These are phyloP conservation scores for Drosophila pseudotalamancana DNA, from an alignment of 2,888 invertebrate genomes.

Conservation along the genomic window DNA sequence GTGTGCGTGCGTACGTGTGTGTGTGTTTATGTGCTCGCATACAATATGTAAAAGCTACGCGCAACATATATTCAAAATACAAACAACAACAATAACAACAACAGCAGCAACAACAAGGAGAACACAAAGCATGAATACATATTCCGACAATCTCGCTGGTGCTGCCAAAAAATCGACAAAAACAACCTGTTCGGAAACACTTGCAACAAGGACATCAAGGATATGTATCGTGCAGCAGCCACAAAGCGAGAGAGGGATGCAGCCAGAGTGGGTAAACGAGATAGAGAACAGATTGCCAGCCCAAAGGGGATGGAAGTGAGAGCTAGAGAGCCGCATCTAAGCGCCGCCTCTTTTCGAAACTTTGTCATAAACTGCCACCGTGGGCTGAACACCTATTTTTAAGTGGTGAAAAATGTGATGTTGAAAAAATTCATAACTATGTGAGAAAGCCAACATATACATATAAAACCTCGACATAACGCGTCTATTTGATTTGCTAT, in stretches of 20 bases:
- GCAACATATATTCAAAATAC: slow-evolving; percentile 79
- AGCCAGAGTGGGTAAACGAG: slow-evolving; percentile 41
- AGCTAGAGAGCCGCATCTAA: slow-evolving; percentile 35
- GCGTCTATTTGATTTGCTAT: no score
- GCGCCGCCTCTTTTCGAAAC: slow-evolving; percentile 62
- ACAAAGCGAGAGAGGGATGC: slow-evolving; percentile 21
- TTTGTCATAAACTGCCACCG: slow-evolving; percentile 25
- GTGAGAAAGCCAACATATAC: no score
- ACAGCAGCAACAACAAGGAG: slow-evolving; percentile 22
- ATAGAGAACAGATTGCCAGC: slow-evolving; percentile 53
- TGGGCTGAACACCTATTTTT: slow-evolving; percentile 4
- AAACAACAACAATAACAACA: slow-evolving; percentile 46
- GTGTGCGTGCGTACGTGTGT: slow-evolving; percentile 10
- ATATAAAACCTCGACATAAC: no score
- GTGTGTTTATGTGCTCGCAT: slow-evolving; percentile 45
- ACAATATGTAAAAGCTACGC: slow-evolving; percentile 81
- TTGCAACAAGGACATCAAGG: slow-evolving; percentile 81
- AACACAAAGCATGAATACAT: slow-evolving; percentile 74
- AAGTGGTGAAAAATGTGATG: not conserved
- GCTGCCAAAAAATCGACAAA: slow-evolving; percentile 83
- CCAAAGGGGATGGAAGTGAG: slow-evolving; percentile 35
- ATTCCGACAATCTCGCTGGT: slow-evolving; percentile 79
- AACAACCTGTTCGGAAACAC: slow-evolving; percentile 83
- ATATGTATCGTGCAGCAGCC: slow-evolving; percentile 32
- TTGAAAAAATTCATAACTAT: no score